Conservation (phyloP, 2,888 invertebrate species). For the Lymantria monacha region DNA sequence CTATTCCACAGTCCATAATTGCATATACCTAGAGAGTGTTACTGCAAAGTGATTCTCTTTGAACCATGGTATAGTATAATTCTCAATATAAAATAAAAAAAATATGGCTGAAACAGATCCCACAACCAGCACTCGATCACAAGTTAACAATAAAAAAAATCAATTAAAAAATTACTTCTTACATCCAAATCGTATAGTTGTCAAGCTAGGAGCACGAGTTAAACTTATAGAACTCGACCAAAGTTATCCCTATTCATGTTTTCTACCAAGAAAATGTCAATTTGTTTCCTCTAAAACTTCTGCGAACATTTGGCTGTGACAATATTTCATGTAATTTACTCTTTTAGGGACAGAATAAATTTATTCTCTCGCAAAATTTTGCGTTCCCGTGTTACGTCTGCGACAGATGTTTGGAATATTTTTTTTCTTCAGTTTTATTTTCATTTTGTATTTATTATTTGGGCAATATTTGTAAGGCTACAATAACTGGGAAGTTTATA, state of each 20-base stretch:
- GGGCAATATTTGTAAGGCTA: slow-evolving; percentile 2
- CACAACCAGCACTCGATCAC: no score
- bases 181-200: no score
- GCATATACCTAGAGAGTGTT: no score
- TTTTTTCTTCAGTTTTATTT: slow-evolving; percentile 37
- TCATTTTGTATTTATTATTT: slow-evolving; percentile 17
- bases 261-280: slow-evolving; percentile 40
- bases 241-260: slow-evolving; percentile 14
- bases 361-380: slow-evolving; percentile 41
- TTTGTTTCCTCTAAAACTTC: slow-evolving; percentile 42
- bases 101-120: no score
- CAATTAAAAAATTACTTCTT: no score
- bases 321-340: slow-evolving; percentile 74
- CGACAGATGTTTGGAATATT: slow-evolving; percentile 54
- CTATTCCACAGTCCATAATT: no score
- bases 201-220: not conserved
- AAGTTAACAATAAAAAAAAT: no score
- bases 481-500: slow-evolving; percentile 7
- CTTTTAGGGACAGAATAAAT: slow-evolving; percentile 70
- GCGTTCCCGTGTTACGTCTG: slow-evolving; percentile 43
- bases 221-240: slow-evolving; percentile 14
- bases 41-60: no score
- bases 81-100: no score
- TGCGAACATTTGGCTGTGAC: slow-evolving; percentile 56
- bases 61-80: no score